phyloP scores from a whole-genome alignment of 1,140 invertebrate species.

The Dreissena polymorpha region DNA sequence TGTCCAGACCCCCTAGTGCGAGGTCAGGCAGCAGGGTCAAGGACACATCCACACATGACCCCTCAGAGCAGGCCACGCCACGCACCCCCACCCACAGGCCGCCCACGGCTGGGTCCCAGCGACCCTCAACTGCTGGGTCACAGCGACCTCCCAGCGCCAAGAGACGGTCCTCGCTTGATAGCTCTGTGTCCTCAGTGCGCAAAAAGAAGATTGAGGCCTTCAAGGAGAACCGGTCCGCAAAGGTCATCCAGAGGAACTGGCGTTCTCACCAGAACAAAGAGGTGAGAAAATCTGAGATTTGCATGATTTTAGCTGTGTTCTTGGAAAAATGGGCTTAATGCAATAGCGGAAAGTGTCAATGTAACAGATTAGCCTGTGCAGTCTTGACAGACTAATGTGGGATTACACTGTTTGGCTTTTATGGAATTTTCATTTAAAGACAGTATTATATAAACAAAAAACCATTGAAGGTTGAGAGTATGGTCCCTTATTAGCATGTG shows the following conservation, averaged over 20 bases:
- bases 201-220: slow-evolving; percentile 46
- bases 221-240: slow-evolving; percentile 48
- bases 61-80: background rate
- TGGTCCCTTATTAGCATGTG: no score
- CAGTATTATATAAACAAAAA: no score
- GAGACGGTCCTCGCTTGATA: slow-evolving; percentile 42
- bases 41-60: background rate
- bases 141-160: slow-evolving; percentile 29
- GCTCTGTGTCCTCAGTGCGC: slow-evolving; percentile 25
- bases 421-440: background rate
- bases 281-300: background rate
- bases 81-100: background rate
- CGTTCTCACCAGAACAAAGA: slow-evolving; percentile 38
- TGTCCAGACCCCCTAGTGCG: slow-evolving; percentile 45
- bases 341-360: background rate
- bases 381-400: background rate
- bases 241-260: slow-evolving; percentile 53
- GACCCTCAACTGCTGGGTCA: slow-evolving; percentile 1
- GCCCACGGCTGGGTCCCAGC: background rate
- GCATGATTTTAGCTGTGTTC: background rate
- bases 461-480: no score
- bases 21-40: background rate
- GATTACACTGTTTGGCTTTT: background rate
- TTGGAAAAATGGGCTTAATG: background rate
- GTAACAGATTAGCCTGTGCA: background rate